Conservation (phyloP, 2,113 vertebrate species). For the Tauraco erythrolophus region DNA sequence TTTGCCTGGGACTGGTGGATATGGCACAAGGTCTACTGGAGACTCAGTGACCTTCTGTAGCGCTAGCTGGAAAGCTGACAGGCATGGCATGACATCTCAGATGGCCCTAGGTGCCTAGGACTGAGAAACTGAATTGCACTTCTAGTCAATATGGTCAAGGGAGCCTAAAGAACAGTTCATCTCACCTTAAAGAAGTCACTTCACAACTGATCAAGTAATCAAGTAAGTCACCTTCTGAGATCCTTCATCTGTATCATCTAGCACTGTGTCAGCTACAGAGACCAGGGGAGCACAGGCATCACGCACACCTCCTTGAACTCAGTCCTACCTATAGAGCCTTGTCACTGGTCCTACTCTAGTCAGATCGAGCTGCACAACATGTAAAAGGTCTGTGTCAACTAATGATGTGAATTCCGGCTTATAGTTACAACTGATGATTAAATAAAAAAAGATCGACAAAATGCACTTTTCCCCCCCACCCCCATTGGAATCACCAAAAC, state of each 20-base stretch:
- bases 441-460: neutral
- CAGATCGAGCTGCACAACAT: neutral
- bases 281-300: neutral
- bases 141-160: neutral
- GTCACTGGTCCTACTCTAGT: neutral
- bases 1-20: neutral
- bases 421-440: neutral
- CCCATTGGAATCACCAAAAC: neutral
- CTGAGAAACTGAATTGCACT: neutral
- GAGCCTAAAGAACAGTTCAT: neutral
- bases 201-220: neutral
- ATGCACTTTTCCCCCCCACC: neutral
- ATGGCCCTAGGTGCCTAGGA: neutral
- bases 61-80: neutral
- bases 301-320: neutral
- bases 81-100: neutral
- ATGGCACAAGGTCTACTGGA: neutral
- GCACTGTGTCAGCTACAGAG: neutral
- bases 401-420: neutral
- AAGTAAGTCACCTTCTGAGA: neutral
- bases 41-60: neutral
- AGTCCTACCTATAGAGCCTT: neutral
- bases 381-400: neutral
- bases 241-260: neutral
- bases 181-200: neutral